Evolutionary conservation across 2,888 invertebrate genomes (phyloP), one percentile per base, ranked within the genome.

Genomic region (Drosophila lutescens): DNA sequence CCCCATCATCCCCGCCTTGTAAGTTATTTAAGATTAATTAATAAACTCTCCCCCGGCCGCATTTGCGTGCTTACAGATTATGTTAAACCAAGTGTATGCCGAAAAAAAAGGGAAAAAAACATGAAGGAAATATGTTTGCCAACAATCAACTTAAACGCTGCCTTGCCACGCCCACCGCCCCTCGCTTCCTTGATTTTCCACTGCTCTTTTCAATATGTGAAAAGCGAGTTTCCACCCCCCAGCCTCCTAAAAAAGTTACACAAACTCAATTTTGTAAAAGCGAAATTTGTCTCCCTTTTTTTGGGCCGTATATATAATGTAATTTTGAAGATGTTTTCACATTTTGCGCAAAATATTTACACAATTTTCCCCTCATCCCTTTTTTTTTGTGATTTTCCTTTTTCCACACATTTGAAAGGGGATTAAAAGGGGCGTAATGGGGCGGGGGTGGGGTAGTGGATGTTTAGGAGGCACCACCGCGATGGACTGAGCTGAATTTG

Each of bases 261-360:
- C 57, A 82, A 79, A 79, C 80, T 82, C 80, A 79, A 79, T 79
- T 82, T 74, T 62, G 43, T 68, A 49, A 77, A 70, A 60, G 74
- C 61, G 36, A 50, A 56, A 50, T 40, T 59, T 43, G 46, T 51
- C 46, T 41, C 20, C 26, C 34, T 20, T 32, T 47, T 17, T 20
- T 30, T 34, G 9, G 41, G 13, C 34, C 69, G 51, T 53, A 53
- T 51, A 68, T 57, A 36, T 58, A 53, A 69, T 67, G 67, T 66
- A 55, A 67, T 67, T 66, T 62, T 44, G 32, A 49, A 53, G 47
- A 69, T 69, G 56, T 53, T 46, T 69, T 53, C 51, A 69, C 53
- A 58, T 53, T 58, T 57, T 57, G 57, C 49, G 12, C 36, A 54
- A 60, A 46, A 70, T 54, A 60, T 60, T 60, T 60, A 54, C 49